Evolutionary conservation across 2,113 vertebrate genomes (phyloP).

Genomic region (Maccullochella peelii): DNA sequence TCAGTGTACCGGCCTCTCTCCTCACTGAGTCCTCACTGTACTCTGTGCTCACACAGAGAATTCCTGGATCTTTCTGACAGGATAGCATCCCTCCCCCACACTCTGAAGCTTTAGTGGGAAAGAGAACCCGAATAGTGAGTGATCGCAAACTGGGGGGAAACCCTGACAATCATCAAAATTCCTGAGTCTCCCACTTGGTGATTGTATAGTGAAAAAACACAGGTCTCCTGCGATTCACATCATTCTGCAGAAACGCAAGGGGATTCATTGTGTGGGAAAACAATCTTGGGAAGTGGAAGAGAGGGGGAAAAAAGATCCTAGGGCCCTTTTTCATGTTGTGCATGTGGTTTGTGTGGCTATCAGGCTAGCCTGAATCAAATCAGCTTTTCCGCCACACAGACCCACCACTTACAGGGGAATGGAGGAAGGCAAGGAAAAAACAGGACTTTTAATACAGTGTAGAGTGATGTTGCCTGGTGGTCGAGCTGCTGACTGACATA

Average conservation of each 20-base stretch:
- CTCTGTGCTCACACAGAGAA: conserved; percentile 52
- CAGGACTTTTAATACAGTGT: conserved; percentile 15
- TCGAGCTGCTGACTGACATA: conserved; percentile 40
- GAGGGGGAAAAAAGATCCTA: not conserved
- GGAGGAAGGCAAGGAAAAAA: not conserved
- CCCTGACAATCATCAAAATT: conserved; percentile 58
- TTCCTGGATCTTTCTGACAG: conserved; percentile 65
- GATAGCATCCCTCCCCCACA: conserved; percentile 51
- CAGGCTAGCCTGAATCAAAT: conserved; percentile 29
- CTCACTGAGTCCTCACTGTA: conserved; percentile 68
- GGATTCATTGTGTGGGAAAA: conserved; percentile 73
- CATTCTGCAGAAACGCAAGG: conserved; percentile 24
- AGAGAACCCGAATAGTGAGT: conserved; percentile 9
- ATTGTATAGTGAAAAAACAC: conserved; percentile 26
- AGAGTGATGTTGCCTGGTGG: conserved; percentile 25
- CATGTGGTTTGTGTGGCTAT: conserved; percentile 47
- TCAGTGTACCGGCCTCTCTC: conserved; percentile 74
- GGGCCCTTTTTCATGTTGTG: conserved; percentile 29
- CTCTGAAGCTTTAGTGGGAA: conserved; percentile 58
- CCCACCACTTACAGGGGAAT: conserved; percentile 13
- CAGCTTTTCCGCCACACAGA: conserved; percentile 27
- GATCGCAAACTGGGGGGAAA: conserved; percentile 30
- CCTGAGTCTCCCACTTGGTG: conserved; percentile 40
- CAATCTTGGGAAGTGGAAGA: conserved; percentile 58
- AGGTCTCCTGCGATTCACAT: conserved; percentile 57